Base-by-base conservation (phyloP, 2,797 vertebrate genomes). In the Danio albolineatus region DNA sequence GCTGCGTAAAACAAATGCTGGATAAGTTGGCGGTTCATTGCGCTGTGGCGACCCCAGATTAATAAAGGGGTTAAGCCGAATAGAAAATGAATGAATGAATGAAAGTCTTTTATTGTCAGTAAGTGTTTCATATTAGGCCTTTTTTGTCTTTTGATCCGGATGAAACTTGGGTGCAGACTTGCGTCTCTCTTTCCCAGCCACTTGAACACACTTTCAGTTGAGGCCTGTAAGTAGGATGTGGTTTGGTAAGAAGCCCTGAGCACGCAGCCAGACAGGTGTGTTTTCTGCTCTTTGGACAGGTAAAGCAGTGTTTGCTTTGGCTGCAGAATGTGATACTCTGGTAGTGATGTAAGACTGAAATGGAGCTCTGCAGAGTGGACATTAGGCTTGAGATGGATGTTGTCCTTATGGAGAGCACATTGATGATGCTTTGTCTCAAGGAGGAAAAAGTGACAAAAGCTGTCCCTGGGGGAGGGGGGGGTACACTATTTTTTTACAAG, bases 251-350 rank as follows among this genome's bases (percentile, higher is more conserved):
- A 16, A 75, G 59, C 59, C n/a, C 46, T 66, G 44, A 43, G 49
- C 69, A 64, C 7, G 10, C 66, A 64, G 36, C 54, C 44, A 69
- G 54, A 60, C 56, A 9, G 56, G 57, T 49, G 38, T 70, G 17
- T 78, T 59, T 78, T 78, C 76, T 71, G 44, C 56, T 70, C 56
- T 51, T 78, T 78, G 17, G 76, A 78, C 54, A 61, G 76, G 46
- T 78, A 78, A 61, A 61, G 36, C 53, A 46, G 75, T 66, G 75
- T 76, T 65, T 67, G 19, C 43, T 21, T 49, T 70, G 76, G n/a
- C 36, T 10, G 46, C 13, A 70, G 44, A 70, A 70, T 51, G 36
- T 61, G 76, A 78, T 78, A 78, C 56, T 51, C 76, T 60, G 7
- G n/a, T 6, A 49, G 76, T 60, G 65, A 78, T 46, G 54, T 78